phyloP scores from a whole-genome alignment of 2,113 vertebrate genomes.

The Tachuris rubrigastra region DNA sequence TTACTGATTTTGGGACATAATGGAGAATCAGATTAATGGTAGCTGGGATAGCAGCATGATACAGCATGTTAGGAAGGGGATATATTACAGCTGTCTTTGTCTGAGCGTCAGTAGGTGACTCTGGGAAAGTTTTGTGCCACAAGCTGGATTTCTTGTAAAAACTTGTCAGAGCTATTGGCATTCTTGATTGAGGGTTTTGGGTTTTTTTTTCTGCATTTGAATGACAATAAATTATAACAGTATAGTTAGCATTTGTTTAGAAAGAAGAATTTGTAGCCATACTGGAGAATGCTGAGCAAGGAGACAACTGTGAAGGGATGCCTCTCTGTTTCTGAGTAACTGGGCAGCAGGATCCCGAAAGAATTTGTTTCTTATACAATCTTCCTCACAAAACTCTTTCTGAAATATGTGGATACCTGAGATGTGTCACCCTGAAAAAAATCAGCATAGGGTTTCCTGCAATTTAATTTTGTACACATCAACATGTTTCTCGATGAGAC shows the following conservation, averaged over 20 bases:
- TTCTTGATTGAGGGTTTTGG: neutral
- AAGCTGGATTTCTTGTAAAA: neutral
- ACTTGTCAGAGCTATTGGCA: neutral
- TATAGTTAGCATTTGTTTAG: neutral
- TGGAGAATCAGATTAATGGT: neutral
- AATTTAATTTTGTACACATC: conserved; percentile 36
- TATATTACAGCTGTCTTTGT: neutral
- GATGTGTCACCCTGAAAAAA: conserved; percentile 21
- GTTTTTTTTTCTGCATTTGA: neutral
- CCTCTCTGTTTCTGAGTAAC: conserved; percentile 21
- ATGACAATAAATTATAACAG: neutral
- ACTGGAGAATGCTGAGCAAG: conserved; percentile 20
- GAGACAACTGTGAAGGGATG: neutral
- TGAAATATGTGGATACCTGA: conserved; percentile 20
- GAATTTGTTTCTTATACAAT: conserved; percentile 16
- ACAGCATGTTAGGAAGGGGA: neutral
- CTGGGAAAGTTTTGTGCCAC: neutral
- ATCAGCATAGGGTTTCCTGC: neutral
- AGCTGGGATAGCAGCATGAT: neutral
- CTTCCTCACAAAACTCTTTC: neutral
- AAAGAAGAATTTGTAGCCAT: neutral
- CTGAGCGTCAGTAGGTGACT: neutral
- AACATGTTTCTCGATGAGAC: conserved; percentile 35
- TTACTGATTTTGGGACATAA: neutral
- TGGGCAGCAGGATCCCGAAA: conserved; percentile 3